Conservation (phyloP, 2,797 vertebrate genomes). For the Serranus cabrilla region DNA sequence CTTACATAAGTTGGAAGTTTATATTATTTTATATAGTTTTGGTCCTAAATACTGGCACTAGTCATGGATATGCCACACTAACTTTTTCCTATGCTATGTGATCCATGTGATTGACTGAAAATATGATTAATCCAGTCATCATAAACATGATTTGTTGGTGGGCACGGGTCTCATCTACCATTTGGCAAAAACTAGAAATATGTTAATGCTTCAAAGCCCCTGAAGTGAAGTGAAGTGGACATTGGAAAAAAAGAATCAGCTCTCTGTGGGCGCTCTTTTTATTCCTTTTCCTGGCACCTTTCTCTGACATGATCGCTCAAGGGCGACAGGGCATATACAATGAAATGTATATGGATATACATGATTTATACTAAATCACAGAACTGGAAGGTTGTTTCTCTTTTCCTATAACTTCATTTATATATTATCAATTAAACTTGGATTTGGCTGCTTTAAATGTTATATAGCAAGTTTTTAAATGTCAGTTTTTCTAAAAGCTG, state of each 20-base stretch:
- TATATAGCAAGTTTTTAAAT: too few species aligned
- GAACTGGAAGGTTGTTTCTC: neutral
- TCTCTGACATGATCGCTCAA: neutral
- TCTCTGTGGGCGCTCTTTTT: neutral
- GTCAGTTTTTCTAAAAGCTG: neutral
- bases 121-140: slow-evolving; percentile 30
- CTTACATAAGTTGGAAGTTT: neutral
- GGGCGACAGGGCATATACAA: neutral
- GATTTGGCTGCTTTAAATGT: too few species aligned
- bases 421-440: too few species aligned
- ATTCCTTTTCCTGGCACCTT: slow-evolving; percentile 37
- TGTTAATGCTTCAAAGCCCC: slow-evolving; percentile 18
- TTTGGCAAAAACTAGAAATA: neutral
- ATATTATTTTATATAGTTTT: neutral
- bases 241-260: slow-evolving; percentile 17
- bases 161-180: neutral
- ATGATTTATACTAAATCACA: neutral
- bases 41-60: neutral
- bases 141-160: slow-evolving; percentile 5
- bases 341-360: neutral
- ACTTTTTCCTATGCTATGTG: slow-evolving; percentile 13
- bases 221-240: slow-evolving; percentile 31
- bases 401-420: neutral
- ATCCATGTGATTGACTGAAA: slow-evolving; percentile 37
- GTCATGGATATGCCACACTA: neutral